Evolutionary conservation across 2,797 vertebrate species (phyloP).

Genomic region (Ispidina picta): DNA sequence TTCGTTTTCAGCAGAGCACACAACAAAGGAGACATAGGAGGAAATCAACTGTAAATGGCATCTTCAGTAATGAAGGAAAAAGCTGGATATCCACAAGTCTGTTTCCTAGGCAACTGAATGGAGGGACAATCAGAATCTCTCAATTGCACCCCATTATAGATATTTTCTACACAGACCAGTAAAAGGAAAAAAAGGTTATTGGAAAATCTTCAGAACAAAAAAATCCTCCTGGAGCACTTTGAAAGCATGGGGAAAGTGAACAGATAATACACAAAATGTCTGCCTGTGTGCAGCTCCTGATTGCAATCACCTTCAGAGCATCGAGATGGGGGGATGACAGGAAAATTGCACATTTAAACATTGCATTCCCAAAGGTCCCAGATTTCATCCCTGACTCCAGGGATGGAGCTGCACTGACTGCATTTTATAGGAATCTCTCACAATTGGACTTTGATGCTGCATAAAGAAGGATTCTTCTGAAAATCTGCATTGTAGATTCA

Average conservation of each 20-base stretch:
- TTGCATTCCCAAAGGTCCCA: neutral
- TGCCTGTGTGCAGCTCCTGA: neutral
- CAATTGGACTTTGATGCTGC: neutral
- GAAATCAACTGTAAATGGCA: constrained; percentile 71
- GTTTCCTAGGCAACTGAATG: constrained; percentile 78
- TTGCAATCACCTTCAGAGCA: constrained; percentile 25
- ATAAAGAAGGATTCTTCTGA: neutral
- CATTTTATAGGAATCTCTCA: neutral
- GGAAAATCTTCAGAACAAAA: constrained; percentile 8
- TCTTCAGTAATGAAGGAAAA: constrained; percentile 72
- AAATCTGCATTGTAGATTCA: constrained; percentile 14
- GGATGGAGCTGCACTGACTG: neutral
- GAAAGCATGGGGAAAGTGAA: constrained; percentile 7
- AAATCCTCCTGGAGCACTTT: constrained; percentile 20
- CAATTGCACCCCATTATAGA: constrained; percentile 50
- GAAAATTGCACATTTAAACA: neutral
- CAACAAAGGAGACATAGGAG: constrained; percentile 48
- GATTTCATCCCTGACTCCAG: neutral
- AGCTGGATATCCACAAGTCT: constrained; percentile 69
- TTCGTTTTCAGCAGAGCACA: constrained; percentile 40
- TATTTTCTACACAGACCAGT: constrained; percentile 51
- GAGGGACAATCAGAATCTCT: constrained; percentile 67
- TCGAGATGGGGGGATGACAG: neutral
- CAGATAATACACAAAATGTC: neutral
- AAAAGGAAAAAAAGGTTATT: constrained; percentile 43